A percentile compares a stretch with the other conserved stretches of the same genome.
Evolutionary conservation across 2,113 vertebrate species (phyloP).

Genomic region (Oxyura jamaicensis): DNA sequence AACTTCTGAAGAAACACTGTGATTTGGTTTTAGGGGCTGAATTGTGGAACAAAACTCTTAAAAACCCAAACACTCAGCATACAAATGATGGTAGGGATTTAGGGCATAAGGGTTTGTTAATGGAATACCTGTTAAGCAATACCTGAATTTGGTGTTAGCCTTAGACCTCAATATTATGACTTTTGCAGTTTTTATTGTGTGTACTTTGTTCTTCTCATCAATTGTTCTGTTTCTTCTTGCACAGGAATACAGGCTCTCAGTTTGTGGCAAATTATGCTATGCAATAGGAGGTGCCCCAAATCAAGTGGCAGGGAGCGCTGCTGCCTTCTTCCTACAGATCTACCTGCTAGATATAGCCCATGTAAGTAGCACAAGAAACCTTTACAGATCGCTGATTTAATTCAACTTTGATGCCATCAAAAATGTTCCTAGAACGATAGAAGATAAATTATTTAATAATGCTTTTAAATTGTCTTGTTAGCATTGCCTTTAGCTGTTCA

Average conservation of each 20-base stretch:
- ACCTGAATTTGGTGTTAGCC: neutral
- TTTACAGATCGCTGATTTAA: neutral
- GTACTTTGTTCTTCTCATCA: neutral
- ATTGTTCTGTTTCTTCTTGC: conserved; percentile 64
- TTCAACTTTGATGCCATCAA: neutral
- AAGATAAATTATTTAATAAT: neutral
- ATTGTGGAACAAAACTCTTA: neutral
- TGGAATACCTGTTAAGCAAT: neutral
- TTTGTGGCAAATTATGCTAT: conserved; percentile 90
- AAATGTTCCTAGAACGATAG: neutral
- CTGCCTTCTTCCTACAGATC: conserved; percentile 94
- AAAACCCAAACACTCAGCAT: neutral
- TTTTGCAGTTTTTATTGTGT: neutral
- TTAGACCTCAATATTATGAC: neutral
- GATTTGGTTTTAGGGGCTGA: neutral
- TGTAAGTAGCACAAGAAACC: conserved; percentile 72
- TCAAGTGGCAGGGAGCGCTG: conserved; percentile 91
- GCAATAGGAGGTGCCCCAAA: conserved; percentile 94
- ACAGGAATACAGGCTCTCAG: conserved; percentile 78
- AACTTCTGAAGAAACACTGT: neutral
- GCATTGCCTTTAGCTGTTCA: neutral
- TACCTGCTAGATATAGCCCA: conserved; percentile 94
- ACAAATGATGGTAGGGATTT: neutral
- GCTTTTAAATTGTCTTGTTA: neutral
- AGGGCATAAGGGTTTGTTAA: neutral